Percentiles rank a stretch among this genome's conserved stretches.
phyloP scores from a whole-genome alignment of 2,797 vertebrate genomes.

The Picus viridis region DNA sequence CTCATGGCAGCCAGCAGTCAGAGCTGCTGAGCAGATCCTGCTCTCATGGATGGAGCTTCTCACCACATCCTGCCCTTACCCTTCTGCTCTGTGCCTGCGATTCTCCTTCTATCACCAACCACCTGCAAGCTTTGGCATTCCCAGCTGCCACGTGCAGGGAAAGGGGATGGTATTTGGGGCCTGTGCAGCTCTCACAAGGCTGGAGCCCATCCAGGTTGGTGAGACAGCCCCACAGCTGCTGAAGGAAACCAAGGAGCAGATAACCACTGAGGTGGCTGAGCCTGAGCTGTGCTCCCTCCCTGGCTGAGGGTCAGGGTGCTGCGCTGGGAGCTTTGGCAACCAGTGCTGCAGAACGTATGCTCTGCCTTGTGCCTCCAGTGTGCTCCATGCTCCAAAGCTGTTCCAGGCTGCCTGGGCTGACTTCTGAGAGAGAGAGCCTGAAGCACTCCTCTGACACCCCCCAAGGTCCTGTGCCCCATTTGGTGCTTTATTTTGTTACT shows the following conservation, averaged over 20 bases:
- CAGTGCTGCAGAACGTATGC: slow-evolving; percentile 42
- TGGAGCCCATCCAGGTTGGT: slow-evolving; percentile 42
- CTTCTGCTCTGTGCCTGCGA: background rate
- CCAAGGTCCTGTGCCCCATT: background rate
- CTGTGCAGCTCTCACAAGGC: background rate
- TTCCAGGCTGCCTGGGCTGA: slow-evolving; percentile 31
- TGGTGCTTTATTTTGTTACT: background rate
- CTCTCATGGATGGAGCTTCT: background rate
- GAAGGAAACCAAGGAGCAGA: slow-evolving; percentile 28
- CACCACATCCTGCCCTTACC: background rate
- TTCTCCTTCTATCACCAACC: background rate
- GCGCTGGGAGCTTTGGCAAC: slow-evolving; percentile 33
- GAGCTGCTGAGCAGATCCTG: background rate
- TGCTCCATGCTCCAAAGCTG: slow-evolving; percentile 32
- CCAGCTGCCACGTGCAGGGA: slow-evolving; percentile 20
- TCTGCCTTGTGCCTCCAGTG: slow-evolving; percentile 45
- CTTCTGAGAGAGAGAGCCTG: background rate
- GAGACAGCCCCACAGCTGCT: background rate
- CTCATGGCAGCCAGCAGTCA: background rate
- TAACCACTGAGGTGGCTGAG: slow-evolving; percentile 36
- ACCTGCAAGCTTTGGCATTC: slow-evolving; percentile 41
- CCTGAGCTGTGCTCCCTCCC: slow-evolving; percentile 3
- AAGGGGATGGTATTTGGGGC: background rate
- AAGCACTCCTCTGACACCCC: background rate
- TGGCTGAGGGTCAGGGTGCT: slow-evolving; percentile 6